These are phyloP conservation scores for Hippasteria phrygiana DNA, from an alignment of 53 echinoderm and acorn worm genomes.

Conservation along the genomic window DNA sequence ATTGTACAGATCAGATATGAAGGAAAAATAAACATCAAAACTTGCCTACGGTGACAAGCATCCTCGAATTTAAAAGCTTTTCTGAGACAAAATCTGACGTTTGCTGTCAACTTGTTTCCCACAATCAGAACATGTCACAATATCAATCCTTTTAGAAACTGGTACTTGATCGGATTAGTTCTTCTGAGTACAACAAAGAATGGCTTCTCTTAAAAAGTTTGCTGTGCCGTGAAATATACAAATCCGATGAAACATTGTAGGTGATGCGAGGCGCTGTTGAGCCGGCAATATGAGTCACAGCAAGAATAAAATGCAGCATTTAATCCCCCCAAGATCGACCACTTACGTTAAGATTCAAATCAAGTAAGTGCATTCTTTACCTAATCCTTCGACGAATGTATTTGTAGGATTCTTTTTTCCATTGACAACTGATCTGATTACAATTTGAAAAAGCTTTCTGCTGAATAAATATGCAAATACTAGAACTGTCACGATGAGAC, in stretches of 20 bases:
- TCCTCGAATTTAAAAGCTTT: neutral
- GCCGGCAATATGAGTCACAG: neutral
- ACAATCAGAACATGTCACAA: neutral
- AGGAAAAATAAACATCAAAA: neutral
- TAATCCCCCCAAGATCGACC: neutral
- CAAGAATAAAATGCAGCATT: neutral
- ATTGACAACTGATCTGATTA: conserved; percentile 28
- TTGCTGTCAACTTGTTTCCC: neutral
- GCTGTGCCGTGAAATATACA: neutral
- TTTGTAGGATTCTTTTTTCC: conserved; percentile 24
- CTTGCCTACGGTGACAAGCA: neutral
- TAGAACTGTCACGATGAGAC: neutral
- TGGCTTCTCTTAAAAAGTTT: neutral
- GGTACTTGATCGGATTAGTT: conserved; percentile 28
- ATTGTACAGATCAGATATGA: no score
- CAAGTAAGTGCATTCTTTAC: conserved; percentile 28
- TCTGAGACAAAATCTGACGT: conserved; percentile 13
- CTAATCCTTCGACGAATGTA: conserved; percentile 10
- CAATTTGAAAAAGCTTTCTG: neutral
- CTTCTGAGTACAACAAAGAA: no score
- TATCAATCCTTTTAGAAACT: neutral
- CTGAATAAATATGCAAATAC: neutral
- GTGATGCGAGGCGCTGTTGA: neutral
- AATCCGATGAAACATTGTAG: neutral
- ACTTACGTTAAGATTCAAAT: conserved; percentile 42